Base-by-base conservation (phyloP, 2,888 invertebrate species). In the Eudemis profundana region DNA sequence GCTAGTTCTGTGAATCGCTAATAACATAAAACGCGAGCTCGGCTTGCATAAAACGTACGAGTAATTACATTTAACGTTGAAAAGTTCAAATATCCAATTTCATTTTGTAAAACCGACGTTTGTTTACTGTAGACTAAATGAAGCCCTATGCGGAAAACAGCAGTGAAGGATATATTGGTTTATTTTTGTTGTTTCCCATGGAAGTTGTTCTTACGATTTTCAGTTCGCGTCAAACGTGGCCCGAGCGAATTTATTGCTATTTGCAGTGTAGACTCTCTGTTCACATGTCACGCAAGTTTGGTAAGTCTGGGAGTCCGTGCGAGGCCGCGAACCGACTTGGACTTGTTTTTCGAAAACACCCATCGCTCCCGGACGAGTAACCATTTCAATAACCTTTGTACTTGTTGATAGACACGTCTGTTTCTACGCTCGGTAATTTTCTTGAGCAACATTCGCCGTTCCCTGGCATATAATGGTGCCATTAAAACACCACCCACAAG, bases 401-500 rank as follows among this genome's bases (percentile, higher is more conserved):
- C 65, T 68, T 57, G 61, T 65, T 68, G 74, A 84, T 81, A 82
- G 75, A 74, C 76, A 77, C 77, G 79, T 77, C 72, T 78, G 77
- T 81, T 79, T 79, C 78, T 79, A 79, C 82, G 77, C 79, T 82
- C 71, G 80, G 86, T 81, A 85, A 87, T 88, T 83, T 85, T 85
- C 86, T 90, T 87, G 80, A 78, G 88, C 86, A 90, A 89, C 84
- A 79, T 80, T 84, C 79, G 78, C 82, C 83, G 78, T 81, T 84
- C 84, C 84, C 84, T 74, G 72, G 75, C 81, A 60, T 36, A 84
- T 89, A 89, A 90, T 89, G 80, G 85, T 79, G 78, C 85, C 84
- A 90, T 90, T 90, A 89, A 89, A 89, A 87, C 85, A 81, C 87
- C 88, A 87, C 90, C 91, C 90, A 90, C 90, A 84, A 86, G 85